phyloP scores from a whole-genome alignment of 2,113 vertebrate genomes.

The Camelus dromedarius region DNA sequence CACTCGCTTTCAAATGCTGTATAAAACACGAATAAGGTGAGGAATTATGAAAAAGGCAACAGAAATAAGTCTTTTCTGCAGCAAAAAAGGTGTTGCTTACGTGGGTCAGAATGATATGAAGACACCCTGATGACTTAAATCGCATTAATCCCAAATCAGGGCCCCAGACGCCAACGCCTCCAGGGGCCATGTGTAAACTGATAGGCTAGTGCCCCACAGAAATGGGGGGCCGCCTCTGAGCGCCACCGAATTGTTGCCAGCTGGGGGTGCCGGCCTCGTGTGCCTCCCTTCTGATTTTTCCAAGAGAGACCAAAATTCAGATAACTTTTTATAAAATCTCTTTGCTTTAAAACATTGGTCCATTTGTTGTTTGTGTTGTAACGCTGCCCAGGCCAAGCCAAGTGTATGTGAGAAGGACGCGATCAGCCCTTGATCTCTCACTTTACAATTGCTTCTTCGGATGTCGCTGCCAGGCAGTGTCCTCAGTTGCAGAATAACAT shows the following conservation, averaged over 20 bases:
- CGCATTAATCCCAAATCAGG: not conserved
- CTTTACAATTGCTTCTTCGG: not conserved
- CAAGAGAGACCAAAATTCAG: not conserved
- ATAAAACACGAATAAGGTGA: constrained; percentile 84
- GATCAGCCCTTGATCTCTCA: not conserved
- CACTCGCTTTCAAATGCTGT: constrained; percentile 86
- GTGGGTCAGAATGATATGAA: not conserved
- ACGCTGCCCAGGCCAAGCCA: not conserved
- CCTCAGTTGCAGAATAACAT: not conserved
- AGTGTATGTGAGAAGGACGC: not conserved
- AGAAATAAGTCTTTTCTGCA: constrained; percentile 75
- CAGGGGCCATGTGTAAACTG: not conserved
- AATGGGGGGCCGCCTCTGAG: not conserved
- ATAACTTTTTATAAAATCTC: not conserved
- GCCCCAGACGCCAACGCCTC: not conserved
- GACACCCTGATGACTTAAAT: not conserved
- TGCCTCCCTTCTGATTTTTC: not conserved
- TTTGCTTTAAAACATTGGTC: not conserved
- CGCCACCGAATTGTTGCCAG: no score
- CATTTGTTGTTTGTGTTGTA: not conserved
- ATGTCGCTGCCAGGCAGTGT: not conserved
- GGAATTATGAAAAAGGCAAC: constrained; percentile 84
- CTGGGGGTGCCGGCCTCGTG: not conserved
- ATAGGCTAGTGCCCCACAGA: not conserved
- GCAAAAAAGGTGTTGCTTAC: not conserved